Conservation (phyloP, 2,113 vertebrate species). For the Oxyura jamaicensis region DNA sequence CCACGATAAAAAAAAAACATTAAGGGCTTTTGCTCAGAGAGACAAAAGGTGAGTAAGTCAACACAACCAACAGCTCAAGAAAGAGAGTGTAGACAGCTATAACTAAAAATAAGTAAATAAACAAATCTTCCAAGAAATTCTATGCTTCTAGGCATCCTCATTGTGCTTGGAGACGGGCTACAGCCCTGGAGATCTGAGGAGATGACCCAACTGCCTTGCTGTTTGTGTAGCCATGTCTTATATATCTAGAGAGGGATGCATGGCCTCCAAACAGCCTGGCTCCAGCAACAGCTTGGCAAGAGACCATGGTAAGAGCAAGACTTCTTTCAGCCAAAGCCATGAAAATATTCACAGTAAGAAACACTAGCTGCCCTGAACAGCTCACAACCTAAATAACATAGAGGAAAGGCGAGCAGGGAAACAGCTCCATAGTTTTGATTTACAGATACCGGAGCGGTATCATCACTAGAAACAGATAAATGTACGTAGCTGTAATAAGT, state of each 20-base stretch:
- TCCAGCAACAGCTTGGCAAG: neutral
- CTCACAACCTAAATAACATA: fast-evolving
- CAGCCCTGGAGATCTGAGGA: neutral
- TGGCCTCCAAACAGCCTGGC: neutral
- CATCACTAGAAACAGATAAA: neutral
- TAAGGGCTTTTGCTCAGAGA: neutral
- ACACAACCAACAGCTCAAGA: neutral
- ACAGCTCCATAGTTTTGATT: fast-evolving
- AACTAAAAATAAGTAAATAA: neutral
- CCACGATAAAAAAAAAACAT: neutral
- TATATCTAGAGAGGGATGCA: neutral
- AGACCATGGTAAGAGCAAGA: neutral
- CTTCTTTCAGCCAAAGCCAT: neutral
- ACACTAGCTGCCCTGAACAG: neutral
- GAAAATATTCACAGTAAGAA: neutral
- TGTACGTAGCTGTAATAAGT: fast-evolving
- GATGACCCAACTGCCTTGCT: neutral
- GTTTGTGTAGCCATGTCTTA: neutral
- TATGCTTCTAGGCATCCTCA: fast-evolving
- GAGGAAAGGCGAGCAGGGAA: neutral
- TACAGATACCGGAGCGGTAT: fast-evolving
- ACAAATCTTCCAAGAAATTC: neutral
- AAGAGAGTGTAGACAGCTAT: neutral
- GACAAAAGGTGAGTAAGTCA: neutral
- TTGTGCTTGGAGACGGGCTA: neutral